These are phyloP conservation scores for Reinhardtius hippoglossoides DNA, from an alignment of 2,113 vertebrate genomes.

Conservation along the genomic window DNA sequence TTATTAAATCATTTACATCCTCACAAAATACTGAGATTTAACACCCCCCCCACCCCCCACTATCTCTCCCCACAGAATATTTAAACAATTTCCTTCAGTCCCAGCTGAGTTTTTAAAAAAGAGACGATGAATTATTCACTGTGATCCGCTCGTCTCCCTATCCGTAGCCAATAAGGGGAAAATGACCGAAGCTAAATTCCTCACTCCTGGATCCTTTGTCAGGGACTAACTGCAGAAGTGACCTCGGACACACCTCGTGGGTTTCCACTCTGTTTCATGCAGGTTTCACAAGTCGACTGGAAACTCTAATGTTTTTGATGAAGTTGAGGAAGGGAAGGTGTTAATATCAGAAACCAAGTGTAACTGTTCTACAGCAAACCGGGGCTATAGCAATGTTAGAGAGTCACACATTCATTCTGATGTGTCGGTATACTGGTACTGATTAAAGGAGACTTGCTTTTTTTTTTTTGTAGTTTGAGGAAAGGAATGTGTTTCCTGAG, in stretches of 20 bases:
- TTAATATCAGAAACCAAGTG: too few species aligned
- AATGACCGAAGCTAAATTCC: slow-evolving; percentile 7
- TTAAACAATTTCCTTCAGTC: slow-evolving; percentile 34
- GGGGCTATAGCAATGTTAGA: too few species aligned
- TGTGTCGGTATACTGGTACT: too few species aligned
- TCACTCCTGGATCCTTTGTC: not conserved
- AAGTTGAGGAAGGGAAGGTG: too few species aligned
- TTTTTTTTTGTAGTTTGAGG: too few species aligned
- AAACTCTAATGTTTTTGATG: not conserved
- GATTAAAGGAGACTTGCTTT: too few species aligned
- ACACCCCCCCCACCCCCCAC: not conserved
- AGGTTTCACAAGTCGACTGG: not conserved
- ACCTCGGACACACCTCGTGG: not conserved
- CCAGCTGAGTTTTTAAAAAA: slow-evolving; percentile 35
- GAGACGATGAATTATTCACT: slow-evolving; percentile 56
- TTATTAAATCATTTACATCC: slow-evolving; percentile 44
- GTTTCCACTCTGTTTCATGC: not conserved
- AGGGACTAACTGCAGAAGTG: not conserved
- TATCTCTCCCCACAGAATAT: slow-evolving; percentile 23
- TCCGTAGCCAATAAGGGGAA: slow-evolving; percentile 29
- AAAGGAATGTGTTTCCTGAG: too few species aligned
- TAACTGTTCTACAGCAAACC: too few species aligned
- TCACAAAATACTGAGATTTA: slow-evolving; percentile 42
- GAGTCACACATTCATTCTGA: too few species aligned
- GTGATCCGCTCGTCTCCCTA: slow-evolving; percentile 11